These are phyloP conservation scores for Phataginus tetradactyla DNA, from an alignment of 2,797 vertebrate genomes.

Conservation along the genomic window DNA sequence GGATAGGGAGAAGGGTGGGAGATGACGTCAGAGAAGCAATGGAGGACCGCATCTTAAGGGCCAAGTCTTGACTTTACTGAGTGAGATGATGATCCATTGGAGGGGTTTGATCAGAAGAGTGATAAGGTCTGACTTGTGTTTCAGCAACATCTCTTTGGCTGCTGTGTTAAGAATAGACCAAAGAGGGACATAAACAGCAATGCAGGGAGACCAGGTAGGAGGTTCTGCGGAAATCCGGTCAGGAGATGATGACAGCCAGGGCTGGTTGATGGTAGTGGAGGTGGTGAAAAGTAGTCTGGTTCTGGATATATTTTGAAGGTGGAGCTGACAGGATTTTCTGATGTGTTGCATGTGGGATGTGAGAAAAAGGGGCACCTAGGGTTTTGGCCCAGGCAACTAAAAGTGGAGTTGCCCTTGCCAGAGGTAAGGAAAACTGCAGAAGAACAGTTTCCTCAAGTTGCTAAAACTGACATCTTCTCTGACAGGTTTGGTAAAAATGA, in stretches of 20 bases:
- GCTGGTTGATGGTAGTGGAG: not conserved
- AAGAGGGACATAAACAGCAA: not conserved
- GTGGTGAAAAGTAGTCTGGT: not conserved
- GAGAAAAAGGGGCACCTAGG: not conserved
- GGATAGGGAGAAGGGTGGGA: not conserved
- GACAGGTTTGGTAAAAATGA: not conserved
- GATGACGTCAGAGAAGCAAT: not conserved
- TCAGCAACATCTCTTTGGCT: not conserved
- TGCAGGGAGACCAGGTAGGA: not conserved
- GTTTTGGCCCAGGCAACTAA: not conserved
- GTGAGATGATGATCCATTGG: not conserved
- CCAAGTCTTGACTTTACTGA: not conserved
- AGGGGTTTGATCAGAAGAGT: not conserved
- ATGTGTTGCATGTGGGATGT: not conserved
- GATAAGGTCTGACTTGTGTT: not conserved
- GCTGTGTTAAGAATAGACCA: not conserved
- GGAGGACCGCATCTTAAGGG: not conserved
- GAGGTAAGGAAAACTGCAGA: not conserved
- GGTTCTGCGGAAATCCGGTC: fast-evolving
- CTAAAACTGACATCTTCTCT: not conserved
- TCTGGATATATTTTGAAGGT: not conserved
- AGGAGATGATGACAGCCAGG: not conserved
- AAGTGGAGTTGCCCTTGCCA: not conserved
- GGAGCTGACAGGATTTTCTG: not conserved
- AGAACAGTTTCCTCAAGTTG: not conserved